Base-by-base conservation (phyloP, 2,888 invertebrate genomes). In the Hanleya hanleyi region DNA sequence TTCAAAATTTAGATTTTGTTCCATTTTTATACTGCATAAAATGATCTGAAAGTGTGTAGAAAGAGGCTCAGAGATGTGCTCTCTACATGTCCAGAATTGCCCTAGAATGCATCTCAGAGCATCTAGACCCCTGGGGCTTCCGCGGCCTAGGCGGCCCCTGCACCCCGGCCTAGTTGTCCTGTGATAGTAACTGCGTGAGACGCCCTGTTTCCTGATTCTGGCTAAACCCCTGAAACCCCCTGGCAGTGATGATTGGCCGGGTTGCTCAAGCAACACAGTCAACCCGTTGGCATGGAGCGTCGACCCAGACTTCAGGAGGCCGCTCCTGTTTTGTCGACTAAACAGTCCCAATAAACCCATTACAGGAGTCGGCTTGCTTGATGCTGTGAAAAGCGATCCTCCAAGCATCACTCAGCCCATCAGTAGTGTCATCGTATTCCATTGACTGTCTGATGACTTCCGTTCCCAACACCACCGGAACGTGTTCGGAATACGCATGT, bases 391-490 rank as follows among this genome's bases (percentile, higher is more conserved):
- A 41, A 12, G 41, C 41, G 9, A 41, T 41, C 9, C 18, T 41
- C 41, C 41, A 41, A 41, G 18, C 41, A 41, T 41, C 41, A 18
- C 18, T 18, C 9, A 41, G 9, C n/a, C n/a, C n/a, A 9, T 41
- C 41, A 9, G 18, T 12, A 18, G 9, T 41, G 18, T 18, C 41
- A 41, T 66, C 41, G 35, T 67, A 35, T 22, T 51, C 51, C 50
- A 37, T 64, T 61, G 50, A 67, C n/a, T n/a, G 26, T 2, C 62
- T 50, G 47, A 77, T 67, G 18, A 73, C 69, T 36, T 75, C 75
- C 70, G 71, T 77, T 29, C 73, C 77, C 6, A 77, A 29, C 15
- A 77, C 18, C n/a, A 64, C 62, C 3, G 77, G 75, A 6, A 67
- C 41, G n/a, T 35, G 35, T 26, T 37, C 37, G 4, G 61, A 67